Evolutionary conservation across 2,113 vertebrate genomes (phyloP), one percentile per base, ranked within the genome.

Genomic region (Sclerurus mexicanus): DNA sequence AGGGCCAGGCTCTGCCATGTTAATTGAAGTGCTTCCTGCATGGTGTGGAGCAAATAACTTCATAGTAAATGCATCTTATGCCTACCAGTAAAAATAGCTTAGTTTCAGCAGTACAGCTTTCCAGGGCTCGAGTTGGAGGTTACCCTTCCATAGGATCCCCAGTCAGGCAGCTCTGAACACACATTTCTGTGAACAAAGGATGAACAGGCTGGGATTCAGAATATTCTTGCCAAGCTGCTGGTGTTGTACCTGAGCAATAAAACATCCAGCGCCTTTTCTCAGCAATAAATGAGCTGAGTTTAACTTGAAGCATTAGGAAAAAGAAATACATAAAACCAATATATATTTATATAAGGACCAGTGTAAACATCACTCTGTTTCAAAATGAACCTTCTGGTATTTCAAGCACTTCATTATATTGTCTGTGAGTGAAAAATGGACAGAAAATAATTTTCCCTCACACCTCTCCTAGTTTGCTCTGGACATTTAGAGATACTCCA

Each of bases 331-430:
- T 95, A 67, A 89, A 93, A 1, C 52, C 33, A 71, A 46, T 62
- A 44, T 24, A 8, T 93, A 67, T 84, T 94, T 93, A 63, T 78
- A 31, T 55, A 72, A 92, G 18, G n/a, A 25, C 37, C 21, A 39
- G 49, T 31, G 76, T 53, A 86, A 95, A 86, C 44, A 92, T 89
- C 60, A 68, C 44, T 68, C 22, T 93, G 73, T 72, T 94, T 87
- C 67, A 80, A 72, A 93, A 89, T 68, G 35, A 95, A 84, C 24
- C 31, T 93, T 90, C 52, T 94, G 81, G 87, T 87, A 82, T 94
- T 93, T 62, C 84, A 89, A 71, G 77, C 84, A 94, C 84, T 94
- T 94, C 56, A 58, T 78, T 90, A 90, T 88, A 90, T 75, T 94
- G 77, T 93, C 76, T 81, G 68, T 66, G 73, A 93, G 40, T 53